These are phyloP conservation scores for Ylistrum balloti DNA, from an alignment of 1,140 invertebrate genomes.

Conservation along the genomic window DNA sequence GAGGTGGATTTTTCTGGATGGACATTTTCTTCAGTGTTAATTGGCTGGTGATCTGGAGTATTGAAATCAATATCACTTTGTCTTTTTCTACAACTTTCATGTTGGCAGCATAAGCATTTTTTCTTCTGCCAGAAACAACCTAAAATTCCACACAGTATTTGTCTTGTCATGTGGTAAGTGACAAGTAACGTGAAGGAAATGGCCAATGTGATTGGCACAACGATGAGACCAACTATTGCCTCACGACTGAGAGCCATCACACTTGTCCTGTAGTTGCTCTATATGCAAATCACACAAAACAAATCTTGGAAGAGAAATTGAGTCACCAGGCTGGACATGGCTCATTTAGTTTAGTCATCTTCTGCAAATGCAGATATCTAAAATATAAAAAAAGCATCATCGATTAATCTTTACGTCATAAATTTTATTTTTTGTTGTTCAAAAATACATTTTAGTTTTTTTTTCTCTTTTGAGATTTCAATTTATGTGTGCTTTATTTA, in stretches of 20 bases:
- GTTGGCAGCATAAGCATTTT: slow-evolving; percentile 40
- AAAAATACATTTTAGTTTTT: too few species aligned
- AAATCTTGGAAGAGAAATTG: not conserved
- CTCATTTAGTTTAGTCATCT: not conserved
- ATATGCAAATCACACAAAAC: not conserved
- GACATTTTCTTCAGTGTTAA: not conserved
- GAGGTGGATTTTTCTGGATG: not conserved
- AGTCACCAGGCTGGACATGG: not conserved
- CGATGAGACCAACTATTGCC: not conserved
- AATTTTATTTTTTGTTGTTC: too few species aligned
- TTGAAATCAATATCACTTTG: slow-evolving; percentile 42
- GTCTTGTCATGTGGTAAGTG: slow-evolving; percentile 33
- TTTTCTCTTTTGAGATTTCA: too few species aligned
- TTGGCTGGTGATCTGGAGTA: not conserved
- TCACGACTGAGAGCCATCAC: slow-evolving; percentile 17
- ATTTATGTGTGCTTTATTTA: too few species aligned
- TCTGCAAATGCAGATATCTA: not conserved
- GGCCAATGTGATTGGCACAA: not conserved
- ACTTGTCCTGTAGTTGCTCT: not conserved
- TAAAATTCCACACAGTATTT: slow-evolving; percentile 45
- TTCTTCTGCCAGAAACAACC: slow-evolving; percentile 43
- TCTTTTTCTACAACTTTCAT: slow-evolving; percentile 41
- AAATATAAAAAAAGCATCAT: too few species aligned
- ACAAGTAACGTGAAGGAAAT: slow-evolving; percentile 39
- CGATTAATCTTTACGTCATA: too few species aligned